Conservation (phyloP, 2,113 vertebrate species). For the Syngnathoides biaculeatus region DNA sequence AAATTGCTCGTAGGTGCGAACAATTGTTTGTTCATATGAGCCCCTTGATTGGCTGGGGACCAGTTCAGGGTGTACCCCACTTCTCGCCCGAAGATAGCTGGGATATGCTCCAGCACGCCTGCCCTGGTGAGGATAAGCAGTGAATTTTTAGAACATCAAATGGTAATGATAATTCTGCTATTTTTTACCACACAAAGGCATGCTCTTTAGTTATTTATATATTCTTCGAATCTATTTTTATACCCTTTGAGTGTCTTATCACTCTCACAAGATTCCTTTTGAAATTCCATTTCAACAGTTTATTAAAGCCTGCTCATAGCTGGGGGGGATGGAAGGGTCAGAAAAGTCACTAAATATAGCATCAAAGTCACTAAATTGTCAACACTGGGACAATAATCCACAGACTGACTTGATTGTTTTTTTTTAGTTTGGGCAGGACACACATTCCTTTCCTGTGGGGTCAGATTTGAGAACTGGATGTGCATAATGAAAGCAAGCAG, state of each 20-base stretch:
- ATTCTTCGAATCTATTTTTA: conserved; percentile 2
- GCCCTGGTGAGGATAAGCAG: no score
- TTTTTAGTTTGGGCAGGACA: neutral
- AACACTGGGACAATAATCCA: neutral
- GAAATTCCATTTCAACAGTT: neutral
- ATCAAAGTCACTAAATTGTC: neutral
- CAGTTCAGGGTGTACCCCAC: no score
- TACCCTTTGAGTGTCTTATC: neutral
- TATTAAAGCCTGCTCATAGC: neutral
- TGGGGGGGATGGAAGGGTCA: neutral
- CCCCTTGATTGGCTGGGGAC: no score
- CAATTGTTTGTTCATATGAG: no score
- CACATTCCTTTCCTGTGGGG: neutral
- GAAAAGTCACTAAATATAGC: conserved; percentile 1
- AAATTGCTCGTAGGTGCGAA: no score
- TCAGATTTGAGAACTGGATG: neutral
- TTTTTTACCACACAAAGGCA: neutral
- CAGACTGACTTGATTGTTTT: neutral
- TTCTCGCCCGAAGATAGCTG: no score
- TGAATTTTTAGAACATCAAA: neutral
- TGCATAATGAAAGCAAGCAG: neutral
- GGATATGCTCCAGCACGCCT: neutral
- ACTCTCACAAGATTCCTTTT: neutral
- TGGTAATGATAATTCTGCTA: neutral
- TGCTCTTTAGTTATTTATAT: conserved; percentile 8